Evolutionary conservation across 2,113 vertebrate genomes (phyloP).

Genomic region (Poeciliopsis retropinna): DNA sequence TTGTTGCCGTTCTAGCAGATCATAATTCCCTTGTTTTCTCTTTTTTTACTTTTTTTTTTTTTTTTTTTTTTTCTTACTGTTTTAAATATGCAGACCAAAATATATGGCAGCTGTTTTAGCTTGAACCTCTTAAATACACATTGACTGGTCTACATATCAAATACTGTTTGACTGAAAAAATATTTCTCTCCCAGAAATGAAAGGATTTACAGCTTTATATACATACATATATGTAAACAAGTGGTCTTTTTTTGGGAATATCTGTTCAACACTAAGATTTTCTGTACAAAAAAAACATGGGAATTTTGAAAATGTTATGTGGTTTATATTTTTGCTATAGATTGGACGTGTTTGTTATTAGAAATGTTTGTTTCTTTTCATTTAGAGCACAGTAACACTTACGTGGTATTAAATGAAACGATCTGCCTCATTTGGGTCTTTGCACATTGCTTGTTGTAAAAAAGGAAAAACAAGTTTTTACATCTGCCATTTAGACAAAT

Average conservation of each 20-base stretch:
- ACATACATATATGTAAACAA: constrained; percentile 10
- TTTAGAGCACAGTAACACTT: neutral
- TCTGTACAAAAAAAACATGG: constrained; percentile 54
- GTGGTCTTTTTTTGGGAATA: neutral
- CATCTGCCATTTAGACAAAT: neutral
- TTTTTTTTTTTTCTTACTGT: constrained; percentile 7
- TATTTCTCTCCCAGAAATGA: neutral
- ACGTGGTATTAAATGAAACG: neutral
- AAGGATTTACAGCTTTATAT: neutral
- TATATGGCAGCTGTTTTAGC: constrained; percentile 10
- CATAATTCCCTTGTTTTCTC: constrained; percentile 20
- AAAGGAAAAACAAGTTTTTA: neutral
- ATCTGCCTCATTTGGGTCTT: neutral
- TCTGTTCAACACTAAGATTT: constrained; percentile 70
- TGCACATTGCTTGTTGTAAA: neutral
- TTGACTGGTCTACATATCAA: constrained; percentile 16
- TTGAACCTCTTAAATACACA: neutral
- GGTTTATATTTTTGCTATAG: constrained; percentile 71
- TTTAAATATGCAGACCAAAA: constrained; percentile 35
- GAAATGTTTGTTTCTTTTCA: constrained; percentile 32
- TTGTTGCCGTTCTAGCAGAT: constrained; percentile 19
- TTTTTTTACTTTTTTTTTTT: constrained; percentile 1
- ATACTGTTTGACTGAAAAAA: constrained; percentile 23
- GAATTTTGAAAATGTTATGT: constrained; percentile 58
- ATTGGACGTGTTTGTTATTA: constrained; percentile 65